Evolutionary conservation across 2,888 invertebrate genomes (phyloP), one percentile per base, ranked within the genome.

Genomic region (Melikaiella ostensackeni): DNA sequence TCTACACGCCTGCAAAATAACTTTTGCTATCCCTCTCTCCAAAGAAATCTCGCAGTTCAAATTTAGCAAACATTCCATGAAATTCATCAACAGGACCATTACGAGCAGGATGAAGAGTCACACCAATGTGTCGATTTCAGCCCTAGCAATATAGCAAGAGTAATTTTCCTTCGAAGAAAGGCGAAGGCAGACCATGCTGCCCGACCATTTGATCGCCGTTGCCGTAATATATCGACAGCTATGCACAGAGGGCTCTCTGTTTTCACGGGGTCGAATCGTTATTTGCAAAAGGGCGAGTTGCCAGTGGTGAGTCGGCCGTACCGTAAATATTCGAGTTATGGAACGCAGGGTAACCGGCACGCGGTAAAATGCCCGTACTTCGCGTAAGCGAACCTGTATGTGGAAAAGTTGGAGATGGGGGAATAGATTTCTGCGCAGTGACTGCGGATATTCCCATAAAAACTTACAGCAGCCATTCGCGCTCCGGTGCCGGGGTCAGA

Each of bases 251-350:
- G 77, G 76, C 76, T 78, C 50, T 79, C 75, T 81, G 81, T 83
- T 81, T 76, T 79, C 77, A 76, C 59, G 62, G 73, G 70, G 78
- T 78, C 80, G 80, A 82, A 81, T 81, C 79, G 81, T 83, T 84
- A 82, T 84, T 82, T 79, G 81, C 81, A 78, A 78, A 79, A 80
- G 73, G 77, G 77, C 59, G 75, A 75, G 76, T 77, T 74, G 61
- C 70, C 61, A 70, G 75, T 79, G 78, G 70, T 81, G 84, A 85
- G 83, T 83, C 78, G 81, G 79, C 77, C 75, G 66, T 75, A 76
- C 77, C 81, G 82, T 83, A 82, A 84, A 83, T 82, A 84, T 82
- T 73, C 83, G 77, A 82, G 83, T 84, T 86, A 83, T 81, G 81
- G 79, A 79, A 80, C 80, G 75, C 81, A 77, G 79, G 82, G 78